Percentiles rank a stretch among this genome's conserved stretches.
These are phyloP conservation scores for Hipparchia semele DNA, from an alignment of 2,888 invertebrate genomes.

Conservation along the genomic window DNA sequence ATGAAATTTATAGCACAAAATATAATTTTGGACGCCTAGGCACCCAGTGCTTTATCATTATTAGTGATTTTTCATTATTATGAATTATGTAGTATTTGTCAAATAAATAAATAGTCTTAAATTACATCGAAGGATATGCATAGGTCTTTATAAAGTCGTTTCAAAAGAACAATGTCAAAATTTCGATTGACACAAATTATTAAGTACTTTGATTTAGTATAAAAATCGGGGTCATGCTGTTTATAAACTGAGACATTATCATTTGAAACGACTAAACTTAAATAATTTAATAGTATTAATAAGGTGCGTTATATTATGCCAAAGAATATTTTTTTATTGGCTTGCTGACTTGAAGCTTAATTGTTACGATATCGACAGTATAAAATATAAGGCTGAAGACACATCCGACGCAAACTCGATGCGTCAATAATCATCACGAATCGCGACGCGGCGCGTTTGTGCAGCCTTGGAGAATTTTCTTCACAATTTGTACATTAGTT, in stretches of 20 bases:
- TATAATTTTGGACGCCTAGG: not conserved
- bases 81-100: not conserved
- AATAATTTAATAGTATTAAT: not conserved
- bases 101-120: not conserved
- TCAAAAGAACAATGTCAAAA: not conserved
- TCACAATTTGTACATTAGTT: no score
- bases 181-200: no score
- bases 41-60: constrained; percentile 3
- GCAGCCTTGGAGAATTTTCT: no score
- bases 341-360: not conserved
- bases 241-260: not conserved
- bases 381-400: not conserved
- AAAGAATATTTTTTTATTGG: constrained; percentile 12
- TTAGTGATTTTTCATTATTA: not conserved
- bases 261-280: not conserved
- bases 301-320: constrained; percentile 5
- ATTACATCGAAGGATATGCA: not conserved
- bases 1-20: constrained; percentile 3
- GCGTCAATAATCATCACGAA: not conserved
- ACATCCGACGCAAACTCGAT: not conserved
- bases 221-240: no score
- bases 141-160: not conserved
- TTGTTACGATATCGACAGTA: not conserved
- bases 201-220: no score
- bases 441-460: no score